phyloP scores from a whole-genome alignment of 2,113 vertebrate genomes.

The Miniopterus natalensis region DNA sequence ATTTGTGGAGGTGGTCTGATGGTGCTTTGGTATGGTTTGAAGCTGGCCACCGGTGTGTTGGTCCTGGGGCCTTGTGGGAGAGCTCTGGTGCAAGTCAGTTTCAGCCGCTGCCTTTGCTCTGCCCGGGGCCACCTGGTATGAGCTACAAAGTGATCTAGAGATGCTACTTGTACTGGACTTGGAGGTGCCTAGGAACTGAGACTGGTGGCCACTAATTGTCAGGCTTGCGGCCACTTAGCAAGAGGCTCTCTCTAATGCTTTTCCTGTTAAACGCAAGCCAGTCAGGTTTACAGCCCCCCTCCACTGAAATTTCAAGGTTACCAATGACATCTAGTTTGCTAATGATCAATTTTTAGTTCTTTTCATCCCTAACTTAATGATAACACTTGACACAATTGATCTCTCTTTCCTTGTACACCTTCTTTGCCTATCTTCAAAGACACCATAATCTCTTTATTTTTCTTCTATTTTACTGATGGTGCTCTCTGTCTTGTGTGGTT shows the following conservation, averaged over 20 bases:
- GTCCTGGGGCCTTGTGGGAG: not conserved
- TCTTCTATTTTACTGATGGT: not conserved
- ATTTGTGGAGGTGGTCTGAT: not conserved
- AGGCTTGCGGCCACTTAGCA: not conserved
- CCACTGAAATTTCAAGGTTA: not conserved
- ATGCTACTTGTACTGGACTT: not conserved
- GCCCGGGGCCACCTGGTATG: not conserved
- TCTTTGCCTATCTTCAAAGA: not conserved
- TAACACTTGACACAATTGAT: not conserved
- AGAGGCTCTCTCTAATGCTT: not conserved
- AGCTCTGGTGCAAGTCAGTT: not conserved
- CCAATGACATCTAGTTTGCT: not conserved
- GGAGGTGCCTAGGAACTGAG: not conserved
- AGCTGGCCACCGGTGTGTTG: not conserved
- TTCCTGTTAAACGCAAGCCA: not conserved
- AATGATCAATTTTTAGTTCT: constrained; percentile 23
- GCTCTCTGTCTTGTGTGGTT: not conserved
- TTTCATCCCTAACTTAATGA: not conserved
- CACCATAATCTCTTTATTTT: not conserved
- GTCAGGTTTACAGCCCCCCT: not conserved
- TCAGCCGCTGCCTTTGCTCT: not conserved
- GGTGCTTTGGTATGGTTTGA: not conserved
- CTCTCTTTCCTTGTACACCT: not conserved
- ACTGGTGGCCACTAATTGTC: not conserved
- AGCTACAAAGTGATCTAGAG: not conserved